A percentile compares a stretch with the other conserved stretches of the same genome.
Evolutionary conservation across 1,140 invertebrate genomes (phyloP).

Genomic region (Drosophila repletoides): DNA sequence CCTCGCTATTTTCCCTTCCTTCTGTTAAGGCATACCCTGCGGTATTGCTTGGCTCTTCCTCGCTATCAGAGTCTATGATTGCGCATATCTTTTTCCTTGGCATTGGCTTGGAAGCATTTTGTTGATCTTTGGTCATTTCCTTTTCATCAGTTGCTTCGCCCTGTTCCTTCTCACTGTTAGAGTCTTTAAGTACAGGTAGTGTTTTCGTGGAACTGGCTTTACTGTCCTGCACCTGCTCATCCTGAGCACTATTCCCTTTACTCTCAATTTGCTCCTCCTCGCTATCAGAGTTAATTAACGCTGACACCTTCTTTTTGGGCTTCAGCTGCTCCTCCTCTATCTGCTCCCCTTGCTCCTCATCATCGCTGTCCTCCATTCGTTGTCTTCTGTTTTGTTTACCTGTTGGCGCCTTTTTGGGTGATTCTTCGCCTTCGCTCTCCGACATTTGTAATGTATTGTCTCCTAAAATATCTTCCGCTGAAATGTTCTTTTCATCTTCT

Average conservation of each 20-base stretch:
- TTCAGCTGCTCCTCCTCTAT: background rate
- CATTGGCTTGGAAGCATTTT: background rate
- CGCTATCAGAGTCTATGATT: background rate
- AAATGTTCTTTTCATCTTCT: conserved; percentile 65
- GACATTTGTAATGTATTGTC: conserved; percentile 67
- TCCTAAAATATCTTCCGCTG: conserved; percentile 69
- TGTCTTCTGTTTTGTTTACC: conserved; percentile 23
- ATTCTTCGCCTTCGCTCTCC: conserved; percentile 62
- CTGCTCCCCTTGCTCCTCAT: background rate
- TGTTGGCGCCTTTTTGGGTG: background rate
- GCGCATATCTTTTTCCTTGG: conserved; percentile 1
- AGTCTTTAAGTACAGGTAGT: conserved; percentile 39
- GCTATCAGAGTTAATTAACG: conserved; percentile 27
- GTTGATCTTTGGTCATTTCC: background rate
- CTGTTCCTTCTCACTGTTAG: conserved; percentile 47
- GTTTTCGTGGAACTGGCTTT: conserved; percentile 28
- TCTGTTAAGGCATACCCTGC: background rate
- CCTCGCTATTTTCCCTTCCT: background rate
- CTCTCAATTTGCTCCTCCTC: background rate
- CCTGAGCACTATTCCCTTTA: background rate
- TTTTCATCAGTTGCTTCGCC: background rate
- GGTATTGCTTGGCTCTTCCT: background rate
- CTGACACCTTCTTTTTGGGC: conserved; percentile 10
- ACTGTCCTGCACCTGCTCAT: conserved; percentile 2
- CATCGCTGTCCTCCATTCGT: conserved; percentile 3